Evolutionary conservation across 2,888 invertebrate species (phyloP).

Genomic region (Ischnus inquisitorius): DNA sequence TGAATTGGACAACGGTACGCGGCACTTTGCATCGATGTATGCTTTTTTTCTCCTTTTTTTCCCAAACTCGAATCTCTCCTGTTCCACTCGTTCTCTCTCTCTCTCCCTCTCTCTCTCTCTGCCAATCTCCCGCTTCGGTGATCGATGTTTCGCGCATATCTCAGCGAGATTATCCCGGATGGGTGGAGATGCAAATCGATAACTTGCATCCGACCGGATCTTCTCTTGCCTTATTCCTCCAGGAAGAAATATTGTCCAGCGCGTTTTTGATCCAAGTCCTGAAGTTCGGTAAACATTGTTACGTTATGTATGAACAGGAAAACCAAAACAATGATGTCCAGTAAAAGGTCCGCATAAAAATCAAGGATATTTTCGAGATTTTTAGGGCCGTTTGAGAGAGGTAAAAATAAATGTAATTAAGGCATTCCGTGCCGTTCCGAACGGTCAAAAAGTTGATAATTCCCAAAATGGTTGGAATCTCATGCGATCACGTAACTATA

Average conservation of each 20-base stretch:
- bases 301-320: slow-evolving; percentile 37
- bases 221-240: slow-evolving; percentile 91
- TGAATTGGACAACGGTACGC: not conserved
- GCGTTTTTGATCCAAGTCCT: slow-evolving; percentile 98
- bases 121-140: slow-evolving; percentile 8
- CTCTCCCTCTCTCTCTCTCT: too few species aligned
- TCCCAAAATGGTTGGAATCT: too few species aligned
- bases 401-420: too few species aligned
- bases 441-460: too few species aligned
- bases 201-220: slow-evolving; percentile 9
- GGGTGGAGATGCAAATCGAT: slow-evolving; percentile 44
- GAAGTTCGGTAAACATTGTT: slow-evolving; percentile 84
- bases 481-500: too few species aligned
- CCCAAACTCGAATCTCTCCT: slow-evolving; percentile 3
- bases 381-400: too few species aligned
- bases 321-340: slow-evolving; percentile 1
- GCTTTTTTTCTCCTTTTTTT: slow-evolving; percentile 30
- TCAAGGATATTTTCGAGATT: too few species aligned
- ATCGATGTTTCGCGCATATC: slow-evolving; percentile 18
- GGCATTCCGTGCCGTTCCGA: too few species aligned
- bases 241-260: slow-evolving; percentile 99
- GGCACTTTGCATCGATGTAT: slow-evolving; percentile 14
- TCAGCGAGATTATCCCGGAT: slow-evolving; percentile 28
- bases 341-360: slow-evolving; percentile 13
- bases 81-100: slow-evolving; percentile 14